Conservation (phyloP, 2,888 invertebrate species). For the Acrocyrtus sp. region DNA sequence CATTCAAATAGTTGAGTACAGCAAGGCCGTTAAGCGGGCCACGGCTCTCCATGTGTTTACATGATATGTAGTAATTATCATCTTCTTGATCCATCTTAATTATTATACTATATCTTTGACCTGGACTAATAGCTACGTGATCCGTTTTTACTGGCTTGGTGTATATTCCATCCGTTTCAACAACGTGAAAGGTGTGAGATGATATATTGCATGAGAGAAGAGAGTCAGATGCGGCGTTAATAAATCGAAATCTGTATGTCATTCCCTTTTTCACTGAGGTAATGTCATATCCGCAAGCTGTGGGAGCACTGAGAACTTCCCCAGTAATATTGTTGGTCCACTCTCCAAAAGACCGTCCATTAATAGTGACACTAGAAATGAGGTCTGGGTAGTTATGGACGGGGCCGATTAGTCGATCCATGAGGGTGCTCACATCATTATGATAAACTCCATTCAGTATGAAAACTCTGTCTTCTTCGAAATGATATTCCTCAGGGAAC, state of each 20-base stretch:
- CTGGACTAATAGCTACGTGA: slow-evolving; percentile 37
- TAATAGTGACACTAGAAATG: slow-evolving; percentile 31
- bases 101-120: slow-evolving; percentile 49
- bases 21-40: slow-evolving; percentile 50
- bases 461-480: slow-evolving; percentile 50
- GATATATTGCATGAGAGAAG: slow-evolving; percentile 39
- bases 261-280: slow-evolving; percentile 37
- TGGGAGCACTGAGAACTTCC: background rate
- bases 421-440: slow-evolving; percentile 17
- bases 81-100: slow-evolving; percentile 40
- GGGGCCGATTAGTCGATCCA: slow-evolving; percentile 30
- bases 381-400: slow-evolving; percentile 35
- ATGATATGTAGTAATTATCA: slow-evolving; percentile 43
- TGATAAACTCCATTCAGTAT: slow-evolving; percentile 51
- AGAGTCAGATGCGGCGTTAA: slow-evolving; percentile 46
- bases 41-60: slow-evolving; percentile 30
- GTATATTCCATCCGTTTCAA: slow-evolving; percentile 54
- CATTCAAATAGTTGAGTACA: slow-evolving; percentile 37
- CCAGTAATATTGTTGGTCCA: slow-evolving; percentile 29
- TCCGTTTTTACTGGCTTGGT: slow-evolving; percentile 26
- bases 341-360: slow-evolving; percentile 46
- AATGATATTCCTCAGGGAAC: slow-evolving; percentile 44
- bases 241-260: slow-evolving; percentile 51
- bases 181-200: slow-evolving; percentile 38
- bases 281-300: slow-evolving; percentile 25